Conservation (phyloP, 1,140 invertebrate genomes). For the Cheumatopsyche charites region DNA sequence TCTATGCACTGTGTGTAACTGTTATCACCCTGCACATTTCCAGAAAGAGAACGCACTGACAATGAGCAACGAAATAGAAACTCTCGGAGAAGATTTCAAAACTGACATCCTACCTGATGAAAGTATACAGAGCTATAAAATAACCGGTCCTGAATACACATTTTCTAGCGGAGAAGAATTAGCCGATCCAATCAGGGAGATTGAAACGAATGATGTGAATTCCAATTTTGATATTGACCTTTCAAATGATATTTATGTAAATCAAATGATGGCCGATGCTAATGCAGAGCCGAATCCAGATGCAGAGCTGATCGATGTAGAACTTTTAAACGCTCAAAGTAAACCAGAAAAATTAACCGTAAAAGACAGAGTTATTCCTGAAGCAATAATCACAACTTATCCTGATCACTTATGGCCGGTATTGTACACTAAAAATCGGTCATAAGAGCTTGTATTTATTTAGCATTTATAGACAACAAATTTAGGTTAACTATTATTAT, state of each 20-base stretch:
- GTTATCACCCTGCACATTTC: constrained; percentile 46
- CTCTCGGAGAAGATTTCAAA: constrained; percentile 35
- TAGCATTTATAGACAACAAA: constrained; percentile 2
- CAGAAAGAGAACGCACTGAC: constrained; percentile 30
- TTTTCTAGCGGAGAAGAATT: constrained; percentile 24
- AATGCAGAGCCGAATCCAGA: constrained; percentile 52
- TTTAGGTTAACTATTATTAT: constrained; percentile 16
- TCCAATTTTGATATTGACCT: constrained; percentile 48
- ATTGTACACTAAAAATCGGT: neutral
- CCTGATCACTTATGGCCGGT: neutral
- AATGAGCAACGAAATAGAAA: constrained; percentile 33
- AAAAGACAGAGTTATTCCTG: neutral
- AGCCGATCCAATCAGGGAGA: constrained; percentile 26
- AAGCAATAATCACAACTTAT: neutral
- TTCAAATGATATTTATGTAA: constrained; percentile 56
- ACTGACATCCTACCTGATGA: neutral
- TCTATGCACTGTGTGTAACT: constrained; percentile 26
- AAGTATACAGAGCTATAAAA: neutral
- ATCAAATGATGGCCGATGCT: constrained; percentile 50
- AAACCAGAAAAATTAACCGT: neutral
- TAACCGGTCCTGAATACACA: constrained; percentile 16
- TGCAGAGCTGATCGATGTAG: constrained; percentile 52
- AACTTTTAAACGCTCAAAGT: constrained; percentile 9
- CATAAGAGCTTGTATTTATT: neutral
- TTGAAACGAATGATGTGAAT: constrained; percentile 43